These are phyloP conservation scores for Tenthredo scrophulariae DNA, from an alignment of 2,888 invertebrate genomes.

Conservation along the genomic window DNA sequence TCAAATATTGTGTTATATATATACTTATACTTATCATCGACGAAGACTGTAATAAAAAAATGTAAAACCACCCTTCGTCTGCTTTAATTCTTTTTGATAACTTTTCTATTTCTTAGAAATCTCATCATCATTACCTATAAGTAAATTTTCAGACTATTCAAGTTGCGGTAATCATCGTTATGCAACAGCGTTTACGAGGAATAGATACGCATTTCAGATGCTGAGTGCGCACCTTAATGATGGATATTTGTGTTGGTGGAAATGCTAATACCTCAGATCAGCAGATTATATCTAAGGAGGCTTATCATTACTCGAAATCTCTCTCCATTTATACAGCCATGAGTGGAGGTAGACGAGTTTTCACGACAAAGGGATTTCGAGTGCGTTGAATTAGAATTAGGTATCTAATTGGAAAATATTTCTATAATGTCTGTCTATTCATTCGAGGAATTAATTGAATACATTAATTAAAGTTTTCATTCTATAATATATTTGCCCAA, in stretches of 20 bases:
- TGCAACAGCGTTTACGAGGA: neutral
- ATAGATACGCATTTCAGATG: neutral
- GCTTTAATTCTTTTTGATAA: neutral
- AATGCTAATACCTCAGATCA: neutral
- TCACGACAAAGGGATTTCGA: neutral
- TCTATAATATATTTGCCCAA: neutral
- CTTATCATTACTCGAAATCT: neutral
- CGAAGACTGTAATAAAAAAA: neutral
- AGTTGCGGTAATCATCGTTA: neutral
- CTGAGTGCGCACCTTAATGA: neutral
- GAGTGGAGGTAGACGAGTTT: neutral
- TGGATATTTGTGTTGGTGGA: slow-evolving; percentile 3
- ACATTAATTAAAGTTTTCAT: neutral
- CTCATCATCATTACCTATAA: neutral
- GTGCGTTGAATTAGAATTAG: neutral
- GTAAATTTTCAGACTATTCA: neutral
- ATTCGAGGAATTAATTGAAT: neutral
- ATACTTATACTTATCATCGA: neutral
- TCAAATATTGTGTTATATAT: neutral
- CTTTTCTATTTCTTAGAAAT: neutral
- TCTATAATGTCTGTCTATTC: neutral
- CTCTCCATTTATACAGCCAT: neutral
- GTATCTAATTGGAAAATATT: neutral
- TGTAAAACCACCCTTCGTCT: neutral
- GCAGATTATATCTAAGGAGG: neutral